Evolutionary conservation across 2,797 vertebrate genomes (phyloP).

Genomic region (Macrochelys suwanniensis): DNA sequence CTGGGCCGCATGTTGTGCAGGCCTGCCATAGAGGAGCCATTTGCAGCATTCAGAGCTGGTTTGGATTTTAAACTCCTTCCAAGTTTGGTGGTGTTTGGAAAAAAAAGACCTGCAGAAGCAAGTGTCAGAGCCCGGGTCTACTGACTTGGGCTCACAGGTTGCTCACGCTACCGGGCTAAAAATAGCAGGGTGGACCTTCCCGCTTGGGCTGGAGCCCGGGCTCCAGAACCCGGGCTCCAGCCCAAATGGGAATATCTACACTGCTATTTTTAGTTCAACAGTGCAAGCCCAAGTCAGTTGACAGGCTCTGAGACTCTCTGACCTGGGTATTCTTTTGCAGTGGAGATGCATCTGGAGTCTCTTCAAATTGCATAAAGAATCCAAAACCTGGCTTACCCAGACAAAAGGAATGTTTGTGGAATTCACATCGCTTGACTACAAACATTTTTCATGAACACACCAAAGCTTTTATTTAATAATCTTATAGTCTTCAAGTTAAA

Average conservation of each 20-base stretch:
- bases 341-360: neutral
- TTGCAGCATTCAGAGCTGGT: neutral
- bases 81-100: neutral
- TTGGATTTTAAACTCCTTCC: neutral
- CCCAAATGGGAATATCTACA: neutral
- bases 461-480: constrained; percentile 4
- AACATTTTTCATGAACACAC: constrained; percentile 10
- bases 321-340: neutral
- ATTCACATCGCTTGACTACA: neutral
- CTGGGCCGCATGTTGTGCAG: too few relatives aligned
- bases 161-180: neutral
- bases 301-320: neutral
- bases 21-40: fast-evolving
- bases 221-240: neutral
- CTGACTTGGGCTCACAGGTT: neutral
- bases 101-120: neutral
- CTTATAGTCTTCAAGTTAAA: constrained; percentile 6
- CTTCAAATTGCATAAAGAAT: neutral
- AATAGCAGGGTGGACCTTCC: neutral
- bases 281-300: neutral
- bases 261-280: neutral
- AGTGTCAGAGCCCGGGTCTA: neutral
- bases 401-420: neutral
- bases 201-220: neutral
- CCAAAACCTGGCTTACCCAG: neutral